Base-by-base conservation (phyloP, 2,113 vertebrate genomes). In the Calcarius ornatus region DNA sequence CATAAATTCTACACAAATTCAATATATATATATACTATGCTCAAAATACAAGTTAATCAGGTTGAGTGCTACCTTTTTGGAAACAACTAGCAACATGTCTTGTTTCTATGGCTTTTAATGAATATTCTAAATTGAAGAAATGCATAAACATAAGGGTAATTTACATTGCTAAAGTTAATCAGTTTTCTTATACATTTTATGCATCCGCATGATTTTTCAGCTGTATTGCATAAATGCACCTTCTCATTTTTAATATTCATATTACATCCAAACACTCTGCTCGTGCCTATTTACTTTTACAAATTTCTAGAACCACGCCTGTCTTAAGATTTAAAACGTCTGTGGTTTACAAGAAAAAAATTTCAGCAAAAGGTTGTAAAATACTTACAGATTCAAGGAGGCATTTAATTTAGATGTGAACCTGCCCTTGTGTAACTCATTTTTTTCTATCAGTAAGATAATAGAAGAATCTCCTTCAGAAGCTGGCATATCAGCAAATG, bases 131-230 rank as follows among this genome's bases (percentile, higher is more conserved):
- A 95, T 82, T 89, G 86, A 91, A 91, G 75, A 95, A 95, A 97
- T 97, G 92, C 80, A 94, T 97, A 97, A 97, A 96, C 88, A 97
- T 97, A 95, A 97, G 94, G 70, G 86, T 93, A 97, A 97, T 97
- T 97, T 97, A 93, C 95, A 96, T 94, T 96, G 94, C 93, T 94
- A 88, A 97, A 94, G 85, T 96, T 95, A 97, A 96, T 97, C 92
- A 96, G 95, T 77, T 97, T 95, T 91, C 86, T 95, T 96, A 95
- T 94, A 96, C 45, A 48, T 96, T 95, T 94, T 95, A 89, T 88
- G 88, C 93, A 95, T 96, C 92, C 38, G 24, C 88, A 92, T 97
- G 94, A 96, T 96, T 96, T 97, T 96, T 97, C 88, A 90, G 95
- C 93, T 94, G 94, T 81, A 82, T 91, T 94, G 91, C 71, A 86